These are phyloP conservation scores for Ephestia elutella DNA, from an alignment of 1,140 invertebrate species.

Conservation along the genomic window DNA sequence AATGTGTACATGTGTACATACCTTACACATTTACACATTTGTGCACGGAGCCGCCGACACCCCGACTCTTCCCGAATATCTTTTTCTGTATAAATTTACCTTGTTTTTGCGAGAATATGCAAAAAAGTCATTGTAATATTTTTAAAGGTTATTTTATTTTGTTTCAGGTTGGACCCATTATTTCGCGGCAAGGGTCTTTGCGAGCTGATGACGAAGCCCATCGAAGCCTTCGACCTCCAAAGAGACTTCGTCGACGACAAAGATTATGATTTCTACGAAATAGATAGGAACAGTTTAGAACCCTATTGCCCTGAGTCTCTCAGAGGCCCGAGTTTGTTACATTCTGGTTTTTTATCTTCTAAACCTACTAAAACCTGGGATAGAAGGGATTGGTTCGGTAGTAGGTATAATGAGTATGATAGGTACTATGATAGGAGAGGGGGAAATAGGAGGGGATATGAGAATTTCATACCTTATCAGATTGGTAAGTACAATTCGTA, in stretches of 20 bases:
- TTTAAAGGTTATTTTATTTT: too few relatives aligned
- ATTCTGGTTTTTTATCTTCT: slow-evolving; percentile 59
- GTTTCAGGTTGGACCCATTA: slow-evolving; percentile 76
- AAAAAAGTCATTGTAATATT: too few relatives aligned
- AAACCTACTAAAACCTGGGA: slow-evolving; percentile 42
- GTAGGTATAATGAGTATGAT: slow-evolving; percentile 28
- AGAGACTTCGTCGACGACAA: slow-evolving; percentile 79
- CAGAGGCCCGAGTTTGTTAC: slow-evolving; percentile 49
- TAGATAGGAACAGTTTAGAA: slow-evolving; percentile 77
- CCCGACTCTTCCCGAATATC: too few relatives aligned
- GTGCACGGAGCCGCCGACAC: too few relatives aligned
- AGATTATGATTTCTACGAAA: slow-evolving; percentile 85
- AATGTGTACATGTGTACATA: too few relatives aligned
- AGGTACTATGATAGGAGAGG: slow-evolving; percentile 39
- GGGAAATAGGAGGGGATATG: slow-evolving; percentile 39
- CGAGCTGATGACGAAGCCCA: slow-evolving; percentile 81
- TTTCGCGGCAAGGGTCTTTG: slow-evolving; percentile 80
- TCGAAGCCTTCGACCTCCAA: slow-evolving; percentile 77
- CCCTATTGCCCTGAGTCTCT: slow-evolving; percentile 59
- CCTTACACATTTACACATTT: too few relatives aligned
- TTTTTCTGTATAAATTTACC: too few relatives aligned
- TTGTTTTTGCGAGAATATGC: too few relatives aligned
- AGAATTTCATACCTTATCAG: slow-evolving; percentile 63
- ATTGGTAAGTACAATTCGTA: slow-evolving; percentile 46
- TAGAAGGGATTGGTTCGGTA: slow-evolving; percentile 34